A percentile compares a stretch with the other conserved stretches of the same genome.
phyloP scores from a whole-genome alignment of 2,113 vertebrate species.

The Clupea harengus region DNA sequence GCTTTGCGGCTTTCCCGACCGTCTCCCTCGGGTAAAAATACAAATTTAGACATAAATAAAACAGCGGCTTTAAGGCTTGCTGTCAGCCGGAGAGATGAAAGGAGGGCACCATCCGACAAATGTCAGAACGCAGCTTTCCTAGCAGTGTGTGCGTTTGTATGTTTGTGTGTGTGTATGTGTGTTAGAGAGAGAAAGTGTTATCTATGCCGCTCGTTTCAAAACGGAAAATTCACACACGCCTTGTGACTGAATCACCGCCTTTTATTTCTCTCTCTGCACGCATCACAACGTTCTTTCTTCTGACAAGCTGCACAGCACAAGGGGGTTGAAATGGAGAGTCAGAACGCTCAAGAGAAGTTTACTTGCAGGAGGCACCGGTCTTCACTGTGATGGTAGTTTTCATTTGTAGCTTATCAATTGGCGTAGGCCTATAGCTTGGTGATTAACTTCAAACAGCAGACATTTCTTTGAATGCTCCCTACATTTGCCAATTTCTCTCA shows the following conservation, averaged over 20 bases:
- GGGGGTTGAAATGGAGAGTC: neutral
- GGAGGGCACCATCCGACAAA: conserved; percentile 27
- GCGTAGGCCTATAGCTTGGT: conserved; percentile 16
- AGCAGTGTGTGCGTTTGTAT: conserved; percentile 10
- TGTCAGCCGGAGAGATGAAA: conserved; percentile 51
- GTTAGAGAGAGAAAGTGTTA: conserved; percentile 20
- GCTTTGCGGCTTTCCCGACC: conserved; percentile 23
- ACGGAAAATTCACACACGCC: conserved; percentile 29
- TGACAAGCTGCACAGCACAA: conserved; percentile 39
- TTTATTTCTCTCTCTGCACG: conserved; percentile 18
- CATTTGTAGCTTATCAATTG: neutral
- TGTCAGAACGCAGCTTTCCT: conserved; percentile 43
- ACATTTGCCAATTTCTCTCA: conserved; percentile 30
- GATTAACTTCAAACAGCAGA: conserved; percentile 35
- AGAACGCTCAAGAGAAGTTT: conserved; percentile 3
- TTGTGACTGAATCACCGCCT: conserved; percentile 33
- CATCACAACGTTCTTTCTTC: conserved; percentile 45
- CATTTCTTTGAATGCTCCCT: conserved; percentile 22
- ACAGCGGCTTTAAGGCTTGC: conserved; percentile 38
- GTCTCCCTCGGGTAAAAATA: conserved; percentile 36
- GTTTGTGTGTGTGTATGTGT: neutral
- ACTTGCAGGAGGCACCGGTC: neutral
- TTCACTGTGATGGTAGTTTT: conserved; percentile 1
- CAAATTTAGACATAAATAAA: conserved; percentile 53
- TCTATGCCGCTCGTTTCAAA: conserved; percentile 35